Base-by-base conservation (phyloP, 2,888 invertebrate genomes). In the Drosophila nigricruria region DNA sequence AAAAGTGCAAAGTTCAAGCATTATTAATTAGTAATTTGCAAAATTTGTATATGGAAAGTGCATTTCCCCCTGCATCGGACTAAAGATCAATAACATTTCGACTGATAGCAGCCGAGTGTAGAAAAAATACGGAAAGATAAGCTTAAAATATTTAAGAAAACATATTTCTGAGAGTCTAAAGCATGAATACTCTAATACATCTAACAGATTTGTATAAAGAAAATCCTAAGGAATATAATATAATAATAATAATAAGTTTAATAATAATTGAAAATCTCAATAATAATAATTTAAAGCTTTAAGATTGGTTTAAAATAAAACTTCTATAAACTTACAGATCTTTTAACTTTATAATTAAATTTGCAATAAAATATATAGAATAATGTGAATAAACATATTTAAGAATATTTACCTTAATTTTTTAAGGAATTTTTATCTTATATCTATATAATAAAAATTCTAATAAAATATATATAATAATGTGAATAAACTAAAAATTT, bases 21-120 rank as follows among this genome's bases (percentile, higher is more conserved):
- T 40, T 61, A 59, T 40, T 20, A 20, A 34, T 32, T 20, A 38
- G 0, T 12, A 9, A 18, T 18, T 36, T 18, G 10, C 5, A 30
- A 20, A 18, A 65, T 23, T 18, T 10, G 6, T 53, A 40, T 16
- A 12, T 18, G 30, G 10, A n/a, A 1, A 12, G 72, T 57, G 38
- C 64, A 63, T 62, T 69, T 30, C 16, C 56, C 38, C 9, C 5
- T 18, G 20, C 1, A 27, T 20, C 16, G 18, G 38, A 20, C 12
- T 20, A 20, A 5, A 12, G 40, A 20, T 30, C 47, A 57, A 42
- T 18, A 61, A 32, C 30, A 53, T 16, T 16, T 8, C 40, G 12
- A 8, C 45, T 61, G 74, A 73, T 73, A 73, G 38, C 10, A 32
- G 16, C 0, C 12, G 25, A 14, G 2, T 40, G 1, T 27, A 30